Conservation (phyloP, 1,140 invertebrate genomes). For the Drosophila tropicalis region DNA sequence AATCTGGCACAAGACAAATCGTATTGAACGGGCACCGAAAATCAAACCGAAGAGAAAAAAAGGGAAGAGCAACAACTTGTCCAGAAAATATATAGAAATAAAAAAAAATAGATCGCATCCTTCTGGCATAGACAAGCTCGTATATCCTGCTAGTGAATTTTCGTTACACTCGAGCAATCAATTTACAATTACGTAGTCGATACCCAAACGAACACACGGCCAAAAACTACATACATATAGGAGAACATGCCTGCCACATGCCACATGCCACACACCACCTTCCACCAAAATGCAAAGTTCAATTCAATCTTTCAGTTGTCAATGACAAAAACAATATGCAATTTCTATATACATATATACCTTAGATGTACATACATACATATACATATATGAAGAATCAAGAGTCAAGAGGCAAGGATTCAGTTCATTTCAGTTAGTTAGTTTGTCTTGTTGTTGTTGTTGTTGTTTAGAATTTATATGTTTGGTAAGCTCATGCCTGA, state of each 20-base stretch:
- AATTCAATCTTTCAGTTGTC: slow-evolving; percentile 80
- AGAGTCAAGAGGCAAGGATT: slow-evolving; percentile 6
- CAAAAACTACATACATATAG: neutral
- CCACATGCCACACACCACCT: slow-evolving; percentile 12
- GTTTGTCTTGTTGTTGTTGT: slow-evolving; percentile 20
- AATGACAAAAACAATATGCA: slow-evolving; percentile 71
- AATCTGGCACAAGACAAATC: slow-evolving; percentile 81
- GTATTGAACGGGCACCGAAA: slow-evolving; percentile 45
- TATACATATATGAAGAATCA: neutral
- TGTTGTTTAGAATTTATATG: slow-evolving; percentile 58
- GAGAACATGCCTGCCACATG: slow-evolving; percentile 2
- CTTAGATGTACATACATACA: neutral
- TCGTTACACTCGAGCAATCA: slow-evolving; percentile 75
- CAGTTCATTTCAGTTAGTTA: slow-evolving; percentile 44
- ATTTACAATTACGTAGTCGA: slow-evolving; percentile 71
- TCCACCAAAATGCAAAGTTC: slow-evolving; percentile 63
- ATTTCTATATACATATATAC: slow-evolving; percentile 16
- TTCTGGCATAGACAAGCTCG: slow-evolving; percentile 20
- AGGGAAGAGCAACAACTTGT: neutral
- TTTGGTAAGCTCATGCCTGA: slow-evolving; percentile 18
- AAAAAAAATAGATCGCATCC: slow-evolving; percentile 63
- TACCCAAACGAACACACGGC: slow-evolving; percentile 16
- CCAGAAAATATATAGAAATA: neutral
- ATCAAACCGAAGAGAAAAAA: neutral
- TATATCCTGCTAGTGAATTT: slow-evolving; percentile 43